Evolutionary conservation across 2,797 vertebrate genomes (phyloP).

Genomic region (Enteromius anoplus): DNA sequence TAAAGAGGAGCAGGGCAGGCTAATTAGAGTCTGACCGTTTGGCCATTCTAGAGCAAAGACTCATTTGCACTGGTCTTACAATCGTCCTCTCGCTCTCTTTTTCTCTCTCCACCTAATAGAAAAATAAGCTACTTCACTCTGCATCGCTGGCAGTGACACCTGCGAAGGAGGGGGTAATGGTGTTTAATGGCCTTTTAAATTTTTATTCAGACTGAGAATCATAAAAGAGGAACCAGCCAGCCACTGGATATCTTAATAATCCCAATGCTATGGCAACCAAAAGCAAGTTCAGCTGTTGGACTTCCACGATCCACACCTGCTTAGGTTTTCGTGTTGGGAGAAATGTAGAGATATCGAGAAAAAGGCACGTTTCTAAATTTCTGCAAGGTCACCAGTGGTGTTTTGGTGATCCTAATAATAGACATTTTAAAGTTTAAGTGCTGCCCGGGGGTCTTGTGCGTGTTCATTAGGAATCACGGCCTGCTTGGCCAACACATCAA

Average conservation of each 20-base stretch:
- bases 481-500: slow-evolving; percentile 80
- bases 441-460: slow-evolving; percentile 89
- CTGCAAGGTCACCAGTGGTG: slow-evolving; percentile 90
- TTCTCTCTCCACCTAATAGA: slow-evolving; percentile 73
- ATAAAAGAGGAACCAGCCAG: slow-evolving; percentile 79
- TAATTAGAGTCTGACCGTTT: slow-evolving; percentile 62
- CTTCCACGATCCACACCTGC: slow-evolving; percentile 76
- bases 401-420: slow-evolving; percentile 89
- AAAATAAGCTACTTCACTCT: slow-evolving; percentile 90
- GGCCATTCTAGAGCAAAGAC: slow-evolving; percentile 60
- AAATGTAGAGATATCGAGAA: slow-evolving; percentile 52
- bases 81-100: slow-evolving; percentile 45
- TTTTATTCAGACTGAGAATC: slow-evolving; percentile 78
- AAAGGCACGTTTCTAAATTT: slow-evolving; percentile 86
- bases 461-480: slow-evolving; percentile 96
- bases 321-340: slow-evolving; percentile 57
- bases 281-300: slow-evolving; percentile 83
- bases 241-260: slow-evolving; percentile 84
- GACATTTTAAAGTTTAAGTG: slow-evolving; percentile 99
- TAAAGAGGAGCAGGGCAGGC: slow-evolving; percentile 57
- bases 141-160: slow-evolving; percentile 86
- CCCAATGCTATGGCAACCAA: slow-evolving; percentile 87
- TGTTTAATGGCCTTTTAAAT: slow-evolving; percentile 96
- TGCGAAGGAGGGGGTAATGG: slow-evolving; percentile 86
- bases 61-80: slow-evolving; percentile 59